These are phyloP conservation scores for Prochilodus magdalenae DNA, from an alignment of 2,113 vertebrate species.

Conservation along the genomic window DNA sequence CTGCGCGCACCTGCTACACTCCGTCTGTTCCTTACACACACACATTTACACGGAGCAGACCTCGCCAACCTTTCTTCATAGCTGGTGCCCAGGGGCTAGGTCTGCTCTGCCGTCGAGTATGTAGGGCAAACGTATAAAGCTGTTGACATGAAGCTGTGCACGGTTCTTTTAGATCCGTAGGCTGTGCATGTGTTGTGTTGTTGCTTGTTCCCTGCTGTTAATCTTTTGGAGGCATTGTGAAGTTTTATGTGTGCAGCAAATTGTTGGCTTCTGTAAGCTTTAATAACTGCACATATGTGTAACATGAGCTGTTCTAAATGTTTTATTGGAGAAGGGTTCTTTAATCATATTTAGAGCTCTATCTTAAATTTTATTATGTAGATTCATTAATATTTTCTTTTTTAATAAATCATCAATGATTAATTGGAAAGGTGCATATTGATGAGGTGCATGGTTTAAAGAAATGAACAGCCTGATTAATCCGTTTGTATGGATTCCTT, in stretches of 20 bases:
- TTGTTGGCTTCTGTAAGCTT: not conserved
- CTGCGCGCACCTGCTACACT: slow-evolving; percentile 62
- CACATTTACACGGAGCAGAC: not conserved
- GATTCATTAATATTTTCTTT: too few species aligned
- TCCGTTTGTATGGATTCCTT: too few species aligned
- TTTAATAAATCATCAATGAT: too few species aligned
- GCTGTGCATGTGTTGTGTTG: not conserved
- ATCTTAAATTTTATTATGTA: not conserved
- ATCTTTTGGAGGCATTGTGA: not conserved
- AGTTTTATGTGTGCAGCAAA: not conserved
- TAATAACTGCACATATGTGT: not conserved
- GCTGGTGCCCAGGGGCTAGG: not conserved
- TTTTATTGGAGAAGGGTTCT: not conserved
- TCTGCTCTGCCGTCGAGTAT: not conserved
- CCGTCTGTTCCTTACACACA: slow-evolving; percentile 28
- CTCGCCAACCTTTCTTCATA: not conserved
- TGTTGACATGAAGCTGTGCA: not conserved
- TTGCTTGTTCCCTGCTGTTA: not conserved
- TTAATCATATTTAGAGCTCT: not conserved
- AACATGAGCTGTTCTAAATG: not conserved
- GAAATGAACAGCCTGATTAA: too few species aligned
- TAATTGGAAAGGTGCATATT: too few species aligned
- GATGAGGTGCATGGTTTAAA: too few species aligned
- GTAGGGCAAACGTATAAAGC: slow-evolving; percentile 2
- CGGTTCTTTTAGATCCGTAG: not conserved